Conservation (phyloP, 2,113 vertebrate species). For the Anarrhichthys ocellatus region DNA sequence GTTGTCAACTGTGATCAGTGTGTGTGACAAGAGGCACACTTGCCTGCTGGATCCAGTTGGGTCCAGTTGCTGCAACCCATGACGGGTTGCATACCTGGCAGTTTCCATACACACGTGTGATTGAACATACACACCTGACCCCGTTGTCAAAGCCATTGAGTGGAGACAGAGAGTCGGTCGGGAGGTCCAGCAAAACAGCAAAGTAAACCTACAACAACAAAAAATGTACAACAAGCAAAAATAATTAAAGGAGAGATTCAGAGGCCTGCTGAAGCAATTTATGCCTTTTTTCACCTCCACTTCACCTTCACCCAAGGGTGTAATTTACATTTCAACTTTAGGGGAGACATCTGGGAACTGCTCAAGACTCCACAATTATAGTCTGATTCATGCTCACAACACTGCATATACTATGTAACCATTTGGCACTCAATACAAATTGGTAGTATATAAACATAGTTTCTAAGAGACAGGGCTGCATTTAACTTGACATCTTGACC, state of each 20-base stretch:
- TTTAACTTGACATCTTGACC: slow-evolving; percentile 49
- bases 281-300: slow-evolving; percentile 58
- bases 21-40: slow-evolving; percentile 35
- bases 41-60: slow-evolving; percentile 26
- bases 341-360: slow-evolving; percentile 59
- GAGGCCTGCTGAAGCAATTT: slow-evolving; percentile 33
- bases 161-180: slow-evolving; percentile 10
- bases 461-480: slow-evolving; percentile 53
- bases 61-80: slow-evolving; percentile 7
- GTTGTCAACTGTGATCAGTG: slow-evolving; percentile 42
- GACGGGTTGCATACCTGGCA: slow-evolving; percentile 23
- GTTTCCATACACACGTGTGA: not conserved
- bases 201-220: slow-evolving; percentile 13
- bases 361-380: slow-evolving; percentile 54
- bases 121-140: slow-evolving; percentile 10
- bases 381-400: slow-evolving; percentile 59
- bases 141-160: slow-evolving; percentile 15
- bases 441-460: slow-evolving; percentile 64
- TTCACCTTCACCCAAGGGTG: slow-evolving; percentile 63
- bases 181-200: slow-evolving; percentile 14
- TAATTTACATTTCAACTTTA: slow-evolving; percentile 70
- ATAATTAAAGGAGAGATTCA: slow-evolving; percentile 11
- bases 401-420: slow-evolving; percentile 43
- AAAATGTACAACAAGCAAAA: not conserved
- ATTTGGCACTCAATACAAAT: slow-evolving; percentile 63